Evolutionary conservation across 1,140 invertebrate genomes (phyloP).

Genomic region (Drosophila nasuta): DNA sequence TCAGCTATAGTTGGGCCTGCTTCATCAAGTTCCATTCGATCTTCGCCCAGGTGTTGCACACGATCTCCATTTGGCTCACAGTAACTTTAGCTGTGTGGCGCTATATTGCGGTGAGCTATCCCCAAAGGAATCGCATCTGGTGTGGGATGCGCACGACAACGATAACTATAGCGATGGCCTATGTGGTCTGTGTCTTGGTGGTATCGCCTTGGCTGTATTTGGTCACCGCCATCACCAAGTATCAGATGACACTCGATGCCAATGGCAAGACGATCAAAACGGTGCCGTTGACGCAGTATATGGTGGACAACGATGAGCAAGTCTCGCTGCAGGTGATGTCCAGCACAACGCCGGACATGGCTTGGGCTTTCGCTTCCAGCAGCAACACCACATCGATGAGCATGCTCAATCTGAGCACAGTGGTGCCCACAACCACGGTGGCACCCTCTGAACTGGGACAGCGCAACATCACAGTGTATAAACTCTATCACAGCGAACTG

Average conservation of each 20-base stretch:
- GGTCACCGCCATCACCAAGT: slow-evolving; percentile 87
- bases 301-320: slow-evolving; percentile 56
- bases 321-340: slow-evolving; percentile 69
- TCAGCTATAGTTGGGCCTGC: slow-evolving; percentile 91
- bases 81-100: slow-evolving; percentile 96
- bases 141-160: slow-evolving; percentile 91
- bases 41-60: slow-evolving; percentile 94
- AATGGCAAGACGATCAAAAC: slow-evolving; percentile 84
- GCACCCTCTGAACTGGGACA: slow-evolving; percentile 22
- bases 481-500: slow-evolving; percentile 65
- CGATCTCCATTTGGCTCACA: slow-evolving; percentile 96
- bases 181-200: slow-evolving; percentile 91
- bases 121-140: slow-evolving; percentile 91
- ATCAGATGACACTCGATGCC: slow-evolving; percentile 84
- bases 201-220: slow-evolving; percentile 94
- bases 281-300: slow-evolving; percentile 70
- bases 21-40: slow-evolving; percentile 94
- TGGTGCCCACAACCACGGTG: slow-evolving; percentile 15
- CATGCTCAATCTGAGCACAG: neutral
- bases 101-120: slow-evolving; percentile 94
- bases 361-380: slow-evolving; percentile 30
- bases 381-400: slow-evolving; percentile 38
- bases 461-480: slow-evolving; percentile 75
- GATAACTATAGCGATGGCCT: slow-evolving; percentile 91
- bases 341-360: slow-evolving; percentile 65